These are phyloP conservation scores for Euzophera pinguis DNA, from an alignment of 2,888 invertebrate genomes.

Conservation along the genomic window DNA sequence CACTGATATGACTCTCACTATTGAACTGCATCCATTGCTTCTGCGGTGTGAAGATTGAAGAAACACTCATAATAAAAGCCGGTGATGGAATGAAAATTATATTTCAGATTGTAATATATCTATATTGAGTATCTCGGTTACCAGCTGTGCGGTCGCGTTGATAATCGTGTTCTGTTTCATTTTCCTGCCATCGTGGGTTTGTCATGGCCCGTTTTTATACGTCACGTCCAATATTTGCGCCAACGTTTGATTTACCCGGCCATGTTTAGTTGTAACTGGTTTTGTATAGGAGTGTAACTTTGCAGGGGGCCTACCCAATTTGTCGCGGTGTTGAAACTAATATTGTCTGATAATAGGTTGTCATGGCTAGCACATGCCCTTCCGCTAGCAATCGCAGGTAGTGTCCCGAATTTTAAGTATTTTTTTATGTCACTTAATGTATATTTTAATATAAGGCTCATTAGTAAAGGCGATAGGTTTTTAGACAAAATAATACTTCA, in stretches of 20 bases:
- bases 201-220: constrained; percentile 39
- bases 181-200: constrained; percentile 54
- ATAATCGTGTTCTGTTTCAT: constrained; percentile 62
- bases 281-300: constrained; percentile 7
- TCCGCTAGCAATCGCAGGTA: constrained; percentile 31
- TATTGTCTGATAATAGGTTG: constrained; percentile 33
- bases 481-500: too few relatives aligned
- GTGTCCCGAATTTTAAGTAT: constrained; percentile 22
- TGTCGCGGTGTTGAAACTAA: constrained; percentile 26
- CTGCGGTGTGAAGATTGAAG: background rate
- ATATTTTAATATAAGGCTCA: constrained; percentile 14
- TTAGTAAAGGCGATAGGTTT: too few relatives aligned
- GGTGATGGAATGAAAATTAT: constrained; percentile 29
- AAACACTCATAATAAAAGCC: background rate
- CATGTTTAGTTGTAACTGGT: constrained; percentile 12
- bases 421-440: constrained; percentile 19
- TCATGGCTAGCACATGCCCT: constrained; percentile 22
- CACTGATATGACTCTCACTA: background rate
- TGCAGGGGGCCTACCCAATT: constrained; percentile 22
- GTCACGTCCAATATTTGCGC: constrained; percentile 39
- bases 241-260: constrained; percentile 25
- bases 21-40: constrained; percentile 16
- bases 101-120: constrained; percentile 23
- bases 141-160: constrained; percentile 61
- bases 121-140: constrained; percentile 27